phyloP scores from a whole-genome alignment of 2,888 invertebrate species.

The Drosophila quinaria region DNA sequence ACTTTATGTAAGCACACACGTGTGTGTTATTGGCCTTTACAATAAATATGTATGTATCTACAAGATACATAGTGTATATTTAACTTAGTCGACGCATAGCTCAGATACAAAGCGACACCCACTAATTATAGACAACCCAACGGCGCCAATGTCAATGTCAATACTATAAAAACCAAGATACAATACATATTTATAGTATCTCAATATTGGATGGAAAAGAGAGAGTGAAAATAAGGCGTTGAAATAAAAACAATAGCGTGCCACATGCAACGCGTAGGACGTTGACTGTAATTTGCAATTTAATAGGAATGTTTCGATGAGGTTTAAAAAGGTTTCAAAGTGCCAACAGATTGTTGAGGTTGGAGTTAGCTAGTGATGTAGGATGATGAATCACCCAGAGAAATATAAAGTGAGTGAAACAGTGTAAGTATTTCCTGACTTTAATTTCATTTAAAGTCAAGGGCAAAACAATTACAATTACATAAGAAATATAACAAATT shows the following conservation, averaged over 20 bases:
- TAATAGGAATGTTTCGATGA: conserved; percentile 1
- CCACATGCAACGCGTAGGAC: conserved; percentile 53
- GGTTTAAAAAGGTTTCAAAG: conserved; percentile 15
- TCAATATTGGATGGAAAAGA: conserved; percentile 1
- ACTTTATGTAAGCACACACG: conserved; percentile 18
- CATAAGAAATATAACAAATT: background rate
- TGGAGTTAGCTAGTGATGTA: background rate
- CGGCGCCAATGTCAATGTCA: conserved; percentile 68
- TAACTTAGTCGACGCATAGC: conserved; percentile 1
- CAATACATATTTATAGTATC: conserved; percentile 4
- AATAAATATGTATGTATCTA: conserved; percentile 8
- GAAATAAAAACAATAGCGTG: conserved; percentile 55
- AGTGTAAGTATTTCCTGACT: background rate
- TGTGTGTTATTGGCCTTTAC: conserved; percentile 16
- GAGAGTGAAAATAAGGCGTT: conserved; percentile 26
- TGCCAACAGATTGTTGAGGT: conserved; percentile 18
- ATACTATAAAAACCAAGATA: conserved; percentile 14
- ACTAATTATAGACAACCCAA: conserved; percentile 53
- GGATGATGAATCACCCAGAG: conserved; percentile 10
- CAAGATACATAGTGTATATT: conserved; percentile 14
- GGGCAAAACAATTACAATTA: background rate
- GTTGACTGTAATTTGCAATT: conserved; percentile 44
- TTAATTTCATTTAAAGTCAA: background rate
- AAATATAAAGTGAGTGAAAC: background rate
- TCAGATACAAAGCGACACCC: conserved; percentile 15